Evolutionary conservation across 2,797 vertebrate species (phyloP).

Genomic region (Okamejei kenojei): DNA sequence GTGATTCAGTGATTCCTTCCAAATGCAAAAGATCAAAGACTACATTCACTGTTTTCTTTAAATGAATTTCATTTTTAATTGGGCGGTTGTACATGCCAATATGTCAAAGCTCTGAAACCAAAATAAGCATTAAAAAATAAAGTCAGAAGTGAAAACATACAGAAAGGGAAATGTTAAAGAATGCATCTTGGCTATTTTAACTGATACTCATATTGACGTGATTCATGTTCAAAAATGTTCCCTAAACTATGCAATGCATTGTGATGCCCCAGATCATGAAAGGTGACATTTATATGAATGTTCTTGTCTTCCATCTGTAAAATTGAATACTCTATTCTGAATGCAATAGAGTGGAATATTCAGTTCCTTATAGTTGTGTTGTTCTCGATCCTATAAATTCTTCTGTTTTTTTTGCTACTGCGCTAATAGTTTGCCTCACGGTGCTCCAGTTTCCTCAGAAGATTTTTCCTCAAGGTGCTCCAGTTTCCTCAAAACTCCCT

Average conservation of each 20-base stretch:
- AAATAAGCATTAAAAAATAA: slow-evolving; percentile 1
- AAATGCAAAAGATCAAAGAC: not conserved
- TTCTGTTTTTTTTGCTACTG: not conserved
- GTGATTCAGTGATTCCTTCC: too few relatives aligned
- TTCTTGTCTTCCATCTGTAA: not conserved
- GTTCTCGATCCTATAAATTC: not conserved
- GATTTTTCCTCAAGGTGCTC: too few relatives aligned
- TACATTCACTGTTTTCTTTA: not conserved
- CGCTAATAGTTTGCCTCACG: not conserved
- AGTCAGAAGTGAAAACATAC: not conserved
- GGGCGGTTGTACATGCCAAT: too few relatives aligned
- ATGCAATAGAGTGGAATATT: not conserved
- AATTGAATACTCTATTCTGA: not conserved
- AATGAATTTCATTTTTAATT: not conserved
- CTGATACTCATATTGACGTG: not conserved
- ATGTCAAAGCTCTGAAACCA: not conserved
- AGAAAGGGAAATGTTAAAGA: not conserved
- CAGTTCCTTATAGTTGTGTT: not conserved
- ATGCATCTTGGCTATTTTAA: not conserved
- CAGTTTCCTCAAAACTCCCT: too few relatives aligned
- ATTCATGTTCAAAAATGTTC: not conserved
- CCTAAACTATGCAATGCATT: not conserved
- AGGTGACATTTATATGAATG: not conserved
- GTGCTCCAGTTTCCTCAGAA: too few relatives aligned
- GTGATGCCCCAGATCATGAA: not conserved